Conservation (phyloP, 2,113 vertebrate genomes). For the Menura novaehollandiae region DNA sequence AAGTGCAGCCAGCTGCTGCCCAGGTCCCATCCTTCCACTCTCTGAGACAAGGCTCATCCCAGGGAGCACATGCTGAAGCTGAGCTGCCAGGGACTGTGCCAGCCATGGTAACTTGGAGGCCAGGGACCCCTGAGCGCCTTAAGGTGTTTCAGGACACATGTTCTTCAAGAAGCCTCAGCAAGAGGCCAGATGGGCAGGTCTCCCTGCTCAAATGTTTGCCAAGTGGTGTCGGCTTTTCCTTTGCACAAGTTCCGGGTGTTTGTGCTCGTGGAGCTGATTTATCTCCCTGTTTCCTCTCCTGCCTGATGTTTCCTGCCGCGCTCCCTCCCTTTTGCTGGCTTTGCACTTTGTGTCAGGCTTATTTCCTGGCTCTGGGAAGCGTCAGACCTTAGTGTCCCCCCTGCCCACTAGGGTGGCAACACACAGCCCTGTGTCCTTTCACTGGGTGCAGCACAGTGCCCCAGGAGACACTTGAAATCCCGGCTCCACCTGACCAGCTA, state of each 20-base stretch:
- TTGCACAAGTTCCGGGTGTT: background rate
- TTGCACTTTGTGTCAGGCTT: conserved; percentile 1
- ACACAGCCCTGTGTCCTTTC: background rate
- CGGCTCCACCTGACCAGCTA: background rate
- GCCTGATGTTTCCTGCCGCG: conserved; percentile 35
- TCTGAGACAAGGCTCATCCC: background rate
- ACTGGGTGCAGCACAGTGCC: background rate
- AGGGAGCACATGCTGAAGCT: background rate
- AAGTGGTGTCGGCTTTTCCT: background rate
- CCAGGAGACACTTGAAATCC: background rate
- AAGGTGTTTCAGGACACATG: background rate
- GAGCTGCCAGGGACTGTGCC: background rate
- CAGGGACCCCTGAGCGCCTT: background rate
- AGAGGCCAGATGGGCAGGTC: background rate
- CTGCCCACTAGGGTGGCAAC: background rate
- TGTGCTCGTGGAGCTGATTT: background rate
- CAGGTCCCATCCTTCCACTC: background rate
- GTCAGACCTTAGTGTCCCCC: background rate
- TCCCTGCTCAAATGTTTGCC: background rate
- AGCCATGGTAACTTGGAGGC: background rate
- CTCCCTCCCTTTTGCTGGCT: background rate
- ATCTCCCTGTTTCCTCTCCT: conserved; percentile 6
- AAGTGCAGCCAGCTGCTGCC: background rate
- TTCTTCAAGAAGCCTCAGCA: background rate
- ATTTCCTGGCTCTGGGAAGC: background rate